Evolutionary conservation across 2,113 vertebrate genomes (phyloP), one percentile per base, ranked within the genome.

Genomic region (Balaeniceps rex): DNA sequence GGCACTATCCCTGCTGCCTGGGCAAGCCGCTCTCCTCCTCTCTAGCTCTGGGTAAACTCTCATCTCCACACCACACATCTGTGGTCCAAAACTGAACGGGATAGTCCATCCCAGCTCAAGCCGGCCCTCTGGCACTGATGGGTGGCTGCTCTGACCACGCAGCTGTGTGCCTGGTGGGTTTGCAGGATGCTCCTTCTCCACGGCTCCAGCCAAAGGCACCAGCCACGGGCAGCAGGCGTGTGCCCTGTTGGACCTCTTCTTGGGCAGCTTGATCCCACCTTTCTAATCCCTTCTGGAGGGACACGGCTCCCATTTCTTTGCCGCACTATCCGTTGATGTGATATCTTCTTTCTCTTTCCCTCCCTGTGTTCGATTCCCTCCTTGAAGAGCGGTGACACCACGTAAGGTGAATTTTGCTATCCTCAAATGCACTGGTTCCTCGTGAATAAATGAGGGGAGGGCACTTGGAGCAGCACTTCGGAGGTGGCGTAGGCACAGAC

Each of bases 321-420:
- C n/a, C 3, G 7, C 7, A 1, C 25, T 34, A 4, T 8, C 31
- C 14, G 1, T 1, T 5, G 31, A 16, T 4, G 11, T 9, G 68
- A 2, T 5, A 36, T 11, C 7, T 10, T 57, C 26, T 42, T 63
- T n/a, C 14, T 54, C 28, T 61, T 42, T 28, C 42, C 42, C 38
- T 52, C 47, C 38, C 11, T 10, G 28, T 44, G 24, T 54, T 66
- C 19, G 23, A 19, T 66, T 68, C 31, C 40, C 25, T 65, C 38
- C 51, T 70, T 10, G 31, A 57, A 55, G 34, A 65, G 24, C 0
- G 0, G 44, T 49, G 31, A 44, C 38, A 49, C 13, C 8, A 19
- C 0, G 2, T 1, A 6, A 42, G 7, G 64, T 26, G 68, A 60
- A 52, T 78, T 87, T 84, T 58, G 2, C 46, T 46, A 19, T 49